phyloP scores from a whole-genome alignment of 2,797 vertebrate genomes.

The Rhabdophis nuchalis region DNA sequence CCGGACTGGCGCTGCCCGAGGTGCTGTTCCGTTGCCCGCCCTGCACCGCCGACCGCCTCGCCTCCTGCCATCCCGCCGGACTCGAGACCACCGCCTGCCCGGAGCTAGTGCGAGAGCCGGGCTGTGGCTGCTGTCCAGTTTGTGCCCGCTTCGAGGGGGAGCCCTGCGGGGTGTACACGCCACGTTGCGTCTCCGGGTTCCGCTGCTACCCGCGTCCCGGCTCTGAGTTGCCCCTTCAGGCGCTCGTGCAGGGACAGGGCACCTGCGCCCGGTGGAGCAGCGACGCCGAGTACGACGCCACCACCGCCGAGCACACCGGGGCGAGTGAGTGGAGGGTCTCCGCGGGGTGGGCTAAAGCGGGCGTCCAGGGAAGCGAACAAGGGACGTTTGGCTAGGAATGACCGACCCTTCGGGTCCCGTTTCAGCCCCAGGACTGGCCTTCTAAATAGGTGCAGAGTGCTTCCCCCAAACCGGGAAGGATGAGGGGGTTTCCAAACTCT shows the following conservation, averaged over 20 bases:
- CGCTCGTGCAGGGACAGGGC: constrained; percentile 84
- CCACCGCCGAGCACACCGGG: constrained; percentile 65
- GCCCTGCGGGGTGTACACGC: constrained; percentile 87
- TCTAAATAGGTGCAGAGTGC: not conserved
- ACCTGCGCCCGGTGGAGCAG: constrained; percentile 78
- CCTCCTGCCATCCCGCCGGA: constrained; percentile 69
- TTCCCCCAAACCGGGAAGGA: not conserved
- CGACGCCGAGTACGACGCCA: constrained; percentile 57
- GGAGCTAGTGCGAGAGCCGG: constrained; percentile 87
- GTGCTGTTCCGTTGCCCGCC: constrained; percentile 79
- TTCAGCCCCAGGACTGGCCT: not conserved
- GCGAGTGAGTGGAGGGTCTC: constrained; percentile 69
- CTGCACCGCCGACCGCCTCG: constrained; percentile 74
- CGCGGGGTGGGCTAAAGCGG: not conserved
- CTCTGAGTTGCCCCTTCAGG: constrained; percentile 80
- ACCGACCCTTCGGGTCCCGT: not conserved
- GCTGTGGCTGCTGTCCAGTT: constrained; percentile 90
- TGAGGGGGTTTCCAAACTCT: not conserved
- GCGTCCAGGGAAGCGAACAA: not conserved
- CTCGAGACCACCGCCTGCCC: constrained; percentile 64
- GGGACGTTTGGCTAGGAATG: not conserved
- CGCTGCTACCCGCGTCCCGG: constrained; percentile 82
- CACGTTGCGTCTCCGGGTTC: constrained; percentile 81
- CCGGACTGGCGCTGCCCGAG: constrained; percentile 69
- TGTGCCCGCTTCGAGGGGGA: constrained; percentile 84